phyloP scores from a whole-genome alignment of 1,140 invertebrate species.

The Agrilus planipennis region DNA sequence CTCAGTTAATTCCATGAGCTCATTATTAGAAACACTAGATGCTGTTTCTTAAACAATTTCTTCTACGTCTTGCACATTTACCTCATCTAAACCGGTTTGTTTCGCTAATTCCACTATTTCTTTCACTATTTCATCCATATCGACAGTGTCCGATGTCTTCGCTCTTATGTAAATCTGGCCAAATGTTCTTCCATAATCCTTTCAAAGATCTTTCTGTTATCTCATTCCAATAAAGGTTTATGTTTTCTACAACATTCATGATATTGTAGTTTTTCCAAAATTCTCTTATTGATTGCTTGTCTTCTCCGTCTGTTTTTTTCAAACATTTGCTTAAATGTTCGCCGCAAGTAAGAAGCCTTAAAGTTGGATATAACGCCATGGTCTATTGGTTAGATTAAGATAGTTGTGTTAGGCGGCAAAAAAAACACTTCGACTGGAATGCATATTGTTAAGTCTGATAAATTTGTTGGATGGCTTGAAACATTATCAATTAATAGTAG shows the following conservation, averaged over 20 bases:
- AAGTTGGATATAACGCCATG: conserved; percentile 31
- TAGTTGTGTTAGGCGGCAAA: conserved; percentile 27
- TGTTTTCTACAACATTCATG: conserved; percentile 15
- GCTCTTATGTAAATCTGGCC: conserved; percentile 16
- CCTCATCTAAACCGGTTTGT: conserved; percentile 19
- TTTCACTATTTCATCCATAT: conserved; percentile 10
- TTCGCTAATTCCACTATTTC: conserved; percentile 15
- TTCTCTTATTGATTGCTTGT: conserved; percentile 12
- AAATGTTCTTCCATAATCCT: conserved; percentile 21
- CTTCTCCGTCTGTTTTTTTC: conserved; percentile 11
- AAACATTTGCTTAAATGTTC: conserved; percentile 11
- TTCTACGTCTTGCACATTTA: conserved; percentile 18
- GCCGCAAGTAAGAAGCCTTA: conserved; percentile 30
- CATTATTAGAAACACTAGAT: conserved; percentile 15
- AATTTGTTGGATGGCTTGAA: conserved; percentile 11
- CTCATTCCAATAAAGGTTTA: conserved; percentile 18
- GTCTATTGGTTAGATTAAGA: conserved; percentile 31
- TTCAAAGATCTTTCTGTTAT: conserved; percentile 18
- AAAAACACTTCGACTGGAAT: conserved; percentile 21
- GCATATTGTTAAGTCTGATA: conserved; percentile 1
- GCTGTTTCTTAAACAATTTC: conserved; percentile 14
- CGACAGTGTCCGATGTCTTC: conserved; percentile 3
- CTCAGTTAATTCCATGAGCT: conserved; percentile 18
- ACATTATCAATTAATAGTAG: conserved; percentile 34
- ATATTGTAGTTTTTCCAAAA: conserved; percentile 20